These are phyloP conservation scores for Neria commutata DNA, from an alignment of 2,888 invertebrate species.

Conservation along the genomic window DNA sequence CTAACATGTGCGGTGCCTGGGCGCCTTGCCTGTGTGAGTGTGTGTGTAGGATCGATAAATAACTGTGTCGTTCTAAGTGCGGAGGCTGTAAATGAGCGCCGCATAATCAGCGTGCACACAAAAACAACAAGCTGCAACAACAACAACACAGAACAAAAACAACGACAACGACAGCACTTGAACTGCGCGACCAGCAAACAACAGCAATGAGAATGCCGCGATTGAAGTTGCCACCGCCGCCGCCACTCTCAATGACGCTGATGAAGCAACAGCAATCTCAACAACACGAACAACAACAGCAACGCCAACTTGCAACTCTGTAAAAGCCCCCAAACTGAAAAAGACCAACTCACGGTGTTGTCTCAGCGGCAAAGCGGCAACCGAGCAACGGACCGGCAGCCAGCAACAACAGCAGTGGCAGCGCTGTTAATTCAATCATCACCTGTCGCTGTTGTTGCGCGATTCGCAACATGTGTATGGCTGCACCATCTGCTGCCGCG, in stretches of 20 bases:
- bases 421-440: slow-evolving; percentile 5
- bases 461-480: not conserved
- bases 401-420: too few relatives aligned
- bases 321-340: not conserved
- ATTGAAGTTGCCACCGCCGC: not conserved
- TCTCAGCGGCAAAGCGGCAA: too few relatives aligned
- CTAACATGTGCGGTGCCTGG: not conserved
- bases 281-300: too few relatives aligned
- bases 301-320: slow-evolving; percentile 1
- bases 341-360: too few relatives aligned
- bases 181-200: not conserved
- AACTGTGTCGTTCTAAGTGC: slow-evolving; percentile 1
- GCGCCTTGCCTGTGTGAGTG: not conserved
- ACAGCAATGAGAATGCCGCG: too few relatives aligned
- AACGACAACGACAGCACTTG: not conserved
- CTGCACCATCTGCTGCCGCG: not conserved
- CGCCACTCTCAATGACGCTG: not conserved
- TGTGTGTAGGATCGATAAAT: not conserved
- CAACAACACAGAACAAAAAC: not conserved
- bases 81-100: not conserved
- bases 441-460: not conserved
- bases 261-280: too few relatives aligned
- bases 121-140: not conserved
- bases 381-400: too few relatives aligned
- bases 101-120: not conserved